Evolutionary conservation across 2,797 vertebrate species (phyloP).

Genomic region (Rhadinocentrus ornatus): DNA sequence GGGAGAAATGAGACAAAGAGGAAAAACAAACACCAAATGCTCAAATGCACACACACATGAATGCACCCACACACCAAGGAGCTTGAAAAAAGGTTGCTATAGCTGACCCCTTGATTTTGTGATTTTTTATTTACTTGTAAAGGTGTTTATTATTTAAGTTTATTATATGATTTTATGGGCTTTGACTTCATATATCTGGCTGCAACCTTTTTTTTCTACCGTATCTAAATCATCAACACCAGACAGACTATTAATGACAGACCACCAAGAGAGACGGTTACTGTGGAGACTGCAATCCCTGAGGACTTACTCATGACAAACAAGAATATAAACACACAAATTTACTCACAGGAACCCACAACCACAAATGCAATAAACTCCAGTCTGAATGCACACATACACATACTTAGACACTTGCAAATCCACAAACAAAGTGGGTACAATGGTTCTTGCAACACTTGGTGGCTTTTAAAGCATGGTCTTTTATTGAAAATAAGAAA

Average conservation of each 20-base stretch:
- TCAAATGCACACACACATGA: slow-evolving; percentile 22
- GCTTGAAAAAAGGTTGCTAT: slow-evolving; percentile 47
- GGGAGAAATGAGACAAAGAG: slow-evolving; percentile 77
- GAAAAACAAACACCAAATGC: slow-evolving; percentile 79
- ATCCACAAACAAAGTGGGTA: slow-evolving; percentile 28
- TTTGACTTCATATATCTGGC: slow-evolving; percentile 62
- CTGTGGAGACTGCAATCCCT: slow-evolving; percentile 75
- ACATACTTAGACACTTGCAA: slow-evolving; percentile 2
- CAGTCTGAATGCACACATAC: slow-evolving; percentile 17
- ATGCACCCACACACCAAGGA: slow-evolving; percentile 24
- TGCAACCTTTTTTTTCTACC: slow-evolving; percentile 39
- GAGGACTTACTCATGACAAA: slow-evolving; percentile 69
- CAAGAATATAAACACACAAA: slow-evolving; percentile 58
- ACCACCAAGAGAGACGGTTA: slow-evolving; percentile 76
- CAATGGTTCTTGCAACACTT: slow-evolving; percentile 51
- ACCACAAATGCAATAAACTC: slow-evolving; percentile 27
- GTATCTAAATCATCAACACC: slow-evolving; percentile 70
- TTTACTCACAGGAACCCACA: slow-evolving; percentile 34
- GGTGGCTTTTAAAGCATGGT: slow-evolving; percentile 58
- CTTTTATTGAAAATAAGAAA: slow-evolving; percentile 68
- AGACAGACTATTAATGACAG: slow-evolving; percentile 77
- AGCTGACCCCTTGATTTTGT: slow-evolving; percentile 66
- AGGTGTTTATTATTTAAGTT: slow-evolving; percentile 65
- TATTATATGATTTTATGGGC: slow-evolving; percentile 71
- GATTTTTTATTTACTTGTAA: slow-evolving; percentile 70